Percentiles rank a stretch among this genome's conserved stretches.
Conservation (phyloP, 2,113 vertebrate genomes). For the Galemys pyrenaicus region DNA sequence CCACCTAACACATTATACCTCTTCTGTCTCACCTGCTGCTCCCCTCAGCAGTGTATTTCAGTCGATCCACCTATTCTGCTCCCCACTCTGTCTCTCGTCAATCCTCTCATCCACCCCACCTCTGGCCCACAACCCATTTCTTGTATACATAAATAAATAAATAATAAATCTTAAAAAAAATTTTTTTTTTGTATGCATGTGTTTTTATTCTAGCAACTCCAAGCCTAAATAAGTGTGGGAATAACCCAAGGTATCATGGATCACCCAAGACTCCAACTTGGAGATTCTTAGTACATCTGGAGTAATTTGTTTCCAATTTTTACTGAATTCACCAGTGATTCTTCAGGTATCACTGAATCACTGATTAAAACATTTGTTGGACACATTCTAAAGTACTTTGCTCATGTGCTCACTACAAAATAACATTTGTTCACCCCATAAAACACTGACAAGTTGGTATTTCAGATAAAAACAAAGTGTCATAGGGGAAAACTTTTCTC, state of each 20-base stretch:
- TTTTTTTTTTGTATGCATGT: too few species aligned
- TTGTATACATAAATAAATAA: too few species aligned
- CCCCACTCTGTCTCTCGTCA: too few species aligned
- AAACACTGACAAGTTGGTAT: conserved; percentile 5
- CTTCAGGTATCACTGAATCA: not conserved
- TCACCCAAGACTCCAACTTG: not conserved
- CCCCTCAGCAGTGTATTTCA: too few species aligned
- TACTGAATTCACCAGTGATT: not conserved
- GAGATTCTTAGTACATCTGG: not conserved
- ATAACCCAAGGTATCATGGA: not conserved
- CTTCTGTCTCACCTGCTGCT: too few species aligned
- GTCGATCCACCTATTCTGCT: too few species aligned
- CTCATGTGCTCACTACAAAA: conserved; percentile 9
- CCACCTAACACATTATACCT: too few species aligned
- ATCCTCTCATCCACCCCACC: too few species aligned
- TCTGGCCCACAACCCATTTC: too few species aligned
- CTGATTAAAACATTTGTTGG: not conserved
- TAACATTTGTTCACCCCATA: not conserved
- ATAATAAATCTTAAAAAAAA: too few species aligned
- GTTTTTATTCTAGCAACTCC: not conserved
- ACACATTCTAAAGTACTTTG: not conserved
- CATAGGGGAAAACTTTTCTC: not conserved
- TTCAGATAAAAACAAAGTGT: not conserved
- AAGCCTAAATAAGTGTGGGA: not conserved
- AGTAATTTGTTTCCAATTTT: not conserved